Evolutionary conservation across 2,113 vertebrate species (phyloP), one percentile per base, ranked within the genome.

Genomic region (Chlamydotis undulata): DNA sequence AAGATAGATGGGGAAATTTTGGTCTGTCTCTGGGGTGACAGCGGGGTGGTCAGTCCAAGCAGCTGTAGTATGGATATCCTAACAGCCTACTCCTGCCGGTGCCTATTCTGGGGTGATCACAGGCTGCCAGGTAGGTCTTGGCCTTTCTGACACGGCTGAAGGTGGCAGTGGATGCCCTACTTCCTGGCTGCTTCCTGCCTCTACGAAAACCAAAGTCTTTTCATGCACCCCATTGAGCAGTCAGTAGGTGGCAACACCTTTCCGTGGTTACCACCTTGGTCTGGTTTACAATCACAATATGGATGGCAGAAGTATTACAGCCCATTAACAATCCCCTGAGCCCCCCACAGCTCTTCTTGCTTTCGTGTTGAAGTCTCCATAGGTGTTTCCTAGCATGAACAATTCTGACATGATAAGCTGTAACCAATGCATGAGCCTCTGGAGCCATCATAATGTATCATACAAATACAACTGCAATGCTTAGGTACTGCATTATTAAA

Each of bases 401-500:
- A 53, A 68, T 68, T 86, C 63, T 63, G 33, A 75, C 2, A 4
- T 39, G 56, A 56, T 86, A 86, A 73, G 52, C 41, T 88, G 35
- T 37, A 95, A 74, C 61, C 69, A 75, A 82, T 55, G 25, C 63
- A 39, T 35, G 65, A 90, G 43, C n/a, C 65, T 90, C 59, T 68
- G 39, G 61, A 96, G n/a, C n/a, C 82, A 95, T 56, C 68, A 43
- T 63, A 68, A 86, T 88, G 29, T 74, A 74, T 93, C 43, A 80
- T 47, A 59, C 19, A 83, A 94, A 60, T n/a, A 90, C 35, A 22
- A 63, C 28, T 80, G 26, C 69, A 57, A 52, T 67, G 61, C 23
- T 89, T 93, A 77, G 45, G 55, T 90, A 88, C 16, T 74, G 33
- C 65, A 61, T 95, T 92, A 96, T 91, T 96, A 91, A 82, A 74